Base-by-base conservation (phyloP, 2,797 vertebrate genomes). In the Labroides dimidiatus region DNA sequence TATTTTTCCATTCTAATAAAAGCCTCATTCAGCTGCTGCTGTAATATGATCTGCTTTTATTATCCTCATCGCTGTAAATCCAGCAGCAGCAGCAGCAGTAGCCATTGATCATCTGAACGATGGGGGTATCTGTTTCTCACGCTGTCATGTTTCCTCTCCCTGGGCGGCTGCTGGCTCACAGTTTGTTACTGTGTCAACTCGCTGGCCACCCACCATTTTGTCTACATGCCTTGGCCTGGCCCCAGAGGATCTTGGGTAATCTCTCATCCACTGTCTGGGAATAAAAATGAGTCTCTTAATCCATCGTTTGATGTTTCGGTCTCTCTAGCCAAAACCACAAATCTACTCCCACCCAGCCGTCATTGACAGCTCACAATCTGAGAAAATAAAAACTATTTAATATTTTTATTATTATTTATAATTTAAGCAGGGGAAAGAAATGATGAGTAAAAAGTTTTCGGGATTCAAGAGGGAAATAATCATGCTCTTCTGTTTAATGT, bases 171-270 rank as follows among this genome's bases (percentile, higher is more conserved):
- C 68, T 17, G 63, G 42, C 77, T 70, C 56, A 21, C 64, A 63
- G 75, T 79, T 77, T 69, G 77, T 76, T 61, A 75, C 71, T 21
- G 59, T 36, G 50, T 56, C 68, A 47, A 43, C 39, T 23, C n/a
- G 2, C 19, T 30, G 33, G 61, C 45, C 75, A 27, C 57, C 75
- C 51, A 42, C 23, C 13, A 72, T 49, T 78, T 58, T 2, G 47
- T 59, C 36, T 41, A 10, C 53, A 23, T 54, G 66, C 45, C 37
- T 63, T 23, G 27, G 62, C 78, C 36, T 1, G 41, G 59, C 69
- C 78, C 76, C 72, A 54, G 76, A 78, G 82, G 63, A 77, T 85
- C 74, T 54, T 72, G 76, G 78, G 59, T 82, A 73, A 82, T 85
- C 65, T 27, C 56, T 82, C 63, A 70, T 75, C 69, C 39, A 21